Evolutionary conservation across 2,113 vertebrate species (phyloP).

Genomic region (Burhinus oedicnemus): DNA sequence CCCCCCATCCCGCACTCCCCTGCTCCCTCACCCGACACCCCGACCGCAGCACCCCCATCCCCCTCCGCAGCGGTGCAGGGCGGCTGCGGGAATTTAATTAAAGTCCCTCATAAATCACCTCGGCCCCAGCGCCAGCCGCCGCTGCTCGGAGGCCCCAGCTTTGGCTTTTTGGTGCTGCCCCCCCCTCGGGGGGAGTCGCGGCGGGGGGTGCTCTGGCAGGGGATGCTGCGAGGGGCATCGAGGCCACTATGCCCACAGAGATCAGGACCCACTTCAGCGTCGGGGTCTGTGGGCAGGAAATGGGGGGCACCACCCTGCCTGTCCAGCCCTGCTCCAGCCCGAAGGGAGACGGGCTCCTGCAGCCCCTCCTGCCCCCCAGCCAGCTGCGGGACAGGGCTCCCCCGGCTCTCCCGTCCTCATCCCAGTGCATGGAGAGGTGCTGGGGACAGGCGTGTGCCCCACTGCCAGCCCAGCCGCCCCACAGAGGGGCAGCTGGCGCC

Average conservation of each 20-base stretch:
- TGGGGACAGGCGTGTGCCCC: accelerated
- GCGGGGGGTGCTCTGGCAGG: background rate
- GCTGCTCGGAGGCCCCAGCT: background rate
- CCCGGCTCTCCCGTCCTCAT: background rate
- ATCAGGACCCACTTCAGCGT: background rate
- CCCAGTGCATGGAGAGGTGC: background rate
- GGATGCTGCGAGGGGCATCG: background rate
- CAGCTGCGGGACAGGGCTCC: background rate
- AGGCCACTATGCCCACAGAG: background rate
- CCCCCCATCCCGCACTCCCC: background rate
- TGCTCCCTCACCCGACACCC: background rate
- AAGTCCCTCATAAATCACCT: background rate
- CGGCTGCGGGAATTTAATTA: background rate
- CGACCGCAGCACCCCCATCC: background rate
- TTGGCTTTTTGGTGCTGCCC: too few relatives aligned
- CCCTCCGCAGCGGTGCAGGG: background rate
- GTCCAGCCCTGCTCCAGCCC: background rate
- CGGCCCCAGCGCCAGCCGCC: background rate
- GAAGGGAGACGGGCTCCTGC: background rate
- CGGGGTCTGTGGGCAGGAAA: background rate
- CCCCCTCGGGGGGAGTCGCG: background rate
- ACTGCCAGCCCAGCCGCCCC: background rate
- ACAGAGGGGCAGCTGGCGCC: background rate
- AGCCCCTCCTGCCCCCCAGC: background rate
- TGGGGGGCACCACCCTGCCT: background rate